These are phyloP conservation scores for Sinocyclocheilus anshuiensis DNA, from an alignment of 2,113 vertebrate genomes.

Conservation along the genomic window DNA sequence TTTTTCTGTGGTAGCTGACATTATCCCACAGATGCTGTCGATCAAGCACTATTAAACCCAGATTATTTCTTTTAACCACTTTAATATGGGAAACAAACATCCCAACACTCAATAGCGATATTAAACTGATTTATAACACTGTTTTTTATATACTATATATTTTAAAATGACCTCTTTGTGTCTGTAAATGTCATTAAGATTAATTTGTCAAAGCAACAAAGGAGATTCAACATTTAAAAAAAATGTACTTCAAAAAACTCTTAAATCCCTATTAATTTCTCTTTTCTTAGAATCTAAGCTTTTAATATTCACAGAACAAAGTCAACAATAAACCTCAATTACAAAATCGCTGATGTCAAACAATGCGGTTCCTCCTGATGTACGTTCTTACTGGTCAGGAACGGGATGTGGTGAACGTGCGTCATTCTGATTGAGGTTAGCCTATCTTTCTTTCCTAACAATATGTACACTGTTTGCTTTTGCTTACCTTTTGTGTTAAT, in stretches of 20 bases:
- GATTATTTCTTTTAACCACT: constrained; percentile 39
- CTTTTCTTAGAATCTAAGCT: constrained; percentile 17
- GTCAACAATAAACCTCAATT: constrained; percentile 20
- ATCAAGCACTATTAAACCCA: background rate
- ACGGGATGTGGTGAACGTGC: constrained; percentile 46
- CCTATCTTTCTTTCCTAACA: constrained; percentile 6
- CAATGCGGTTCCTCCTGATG: constrained; percentile 22
- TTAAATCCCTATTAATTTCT: background rate
- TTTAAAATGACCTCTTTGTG: background rate
- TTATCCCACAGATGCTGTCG: background rate
- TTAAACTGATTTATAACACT: background rate
- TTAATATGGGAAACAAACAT: constrained; percentile 17
- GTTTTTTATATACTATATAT: background rate
- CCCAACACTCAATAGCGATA: background rate
- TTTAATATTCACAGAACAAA: constrained; percentile 20
- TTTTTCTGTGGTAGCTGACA: background rate
- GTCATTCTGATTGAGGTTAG: constrained; percentile 18
- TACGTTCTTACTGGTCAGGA: constrained; percentile 14
- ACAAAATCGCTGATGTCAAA: constrained; percentile 46
- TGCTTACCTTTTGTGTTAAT: background rate
- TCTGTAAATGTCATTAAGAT: constrained; percentile 12
- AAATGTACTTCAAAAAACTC: background rate
- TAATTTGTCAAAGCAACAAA: background rate
- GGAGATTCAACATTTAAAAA: background rate
- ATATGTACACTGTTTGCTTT: background rate